A percentile compares a stretch with the other conserved stretches of the same genome.
Conservation (phyloP, 2,888 invertebrate species). For the Polydrusus tereticollis region DNA sequence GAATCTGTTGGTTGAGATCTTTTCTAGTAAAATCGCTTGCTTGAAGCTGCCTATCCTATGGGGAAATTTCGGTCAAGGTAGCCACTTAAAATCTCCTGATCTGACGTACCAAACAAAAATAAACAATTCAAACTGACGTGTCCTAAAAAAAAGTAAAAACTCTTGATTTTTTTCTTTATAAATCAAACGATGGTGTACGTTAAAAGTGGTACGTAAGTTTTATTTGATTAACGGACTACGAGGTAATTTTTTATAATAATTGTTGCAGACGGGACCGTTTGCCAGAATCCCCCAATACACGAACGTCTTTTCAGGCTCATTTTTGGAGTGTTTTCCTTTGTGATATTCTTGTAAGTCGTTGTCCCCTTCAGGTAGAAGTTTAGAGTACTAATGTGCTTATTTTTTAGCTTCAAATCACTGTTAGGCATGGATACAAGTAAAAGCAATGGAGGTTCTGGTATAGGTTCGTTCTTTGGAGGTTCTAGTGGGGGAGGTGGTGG, state of each 20-base stretch:
- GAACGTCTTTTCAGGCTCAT: slow-evolving; percentile 68
- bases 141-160: background rate
- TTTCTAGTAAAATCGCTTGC: no score
- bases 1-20: no score
- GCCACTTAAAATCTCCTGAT: no score
- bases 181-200: slow-evolving; percentile 51
- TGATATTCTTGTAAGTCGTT: slow-evolving; percentile 71
- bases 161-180: background rate
- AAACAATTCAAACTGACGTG: background rate
- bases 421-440: slow-evolving; percentile 56
- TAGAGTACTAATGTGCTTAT: background rate
- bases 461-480: slow-evolving; percentile 48
- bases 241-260: slow-evolving; percentile 7
- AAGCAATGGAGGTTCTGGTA: slow-evolving; percentile 42
- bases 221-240: background rate
- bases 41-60: no score
- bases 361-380: no score
- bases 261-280: slow-evolving; percentile 71
- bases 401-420: slow-evolving; percentile 59
- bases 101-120: no score
- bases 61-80: no score
- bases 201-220: slow-evolving; percentile 49
- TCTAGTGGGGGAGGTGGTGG: slow-evolving; percentile 56
- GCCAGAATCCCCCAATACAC: slow-evolving; percentile 67
- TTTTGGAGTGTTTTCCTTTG: slow-evolving; percentile 70